These are phyloP conservation scores for Heliconius ethilla DNA, from an alignment of 2,888 invertebrate genomes.

Conservation along the genomic window DNA sequence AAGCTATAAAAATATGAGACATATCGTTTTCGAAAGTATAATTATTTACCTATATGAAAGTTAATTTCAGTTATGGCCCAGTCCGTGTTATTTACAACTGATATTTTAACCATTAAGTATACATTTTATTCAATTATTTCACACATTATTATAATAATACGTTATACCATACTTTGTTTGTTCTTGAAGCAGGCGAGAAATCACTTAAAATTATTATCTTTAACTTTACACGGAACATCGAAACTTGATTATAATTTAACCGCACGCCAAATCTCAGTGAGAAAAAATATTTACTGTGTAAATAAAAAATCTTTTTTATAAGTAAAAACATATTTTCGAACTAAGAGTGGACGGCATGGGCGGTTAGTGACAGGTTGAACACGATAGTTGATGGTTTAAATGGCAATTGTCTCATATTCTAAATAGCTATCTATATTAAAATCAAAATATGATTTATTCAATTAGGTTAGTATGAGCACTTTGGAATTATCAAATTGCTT, in stretches of 20 bases:
- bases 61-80: slow-evolving; percentile 2
- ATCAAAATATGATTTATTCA: too few species aligned
- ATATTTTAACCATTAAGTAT: slow-evolving; percentile 20
- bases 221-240: slow-evolving; percentile 16
- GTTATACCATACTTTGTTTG: slow-evolving; percentile 29
- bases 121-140: slow-evolving; percentile 27
- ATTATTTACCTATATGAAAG: background rate
- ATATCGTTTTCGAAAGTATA: slow-evolving; percentile 13
- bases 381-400: too few species aligned
- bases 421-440: too few species aligned
- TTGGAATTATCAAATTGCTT: too few species aligned
- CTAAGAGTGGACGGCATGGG: background rate
- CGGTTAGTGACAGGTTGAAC: too few species aligned
- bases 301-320: background rate
- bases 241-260: slow-evolving; percentile 32
- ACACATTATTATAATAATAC: slow-evolving; percentile 27
- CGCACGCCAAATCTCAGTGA: slow-evolving; percentile 1
- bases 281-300: slow-evolving; percentile 1
- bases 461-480: too few species aligned
- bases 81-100: slow-evolving; percentile 14
- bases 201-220: slow-evolving; percentile 33
- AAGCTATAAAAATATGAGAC: background rate
- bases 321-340: background rate
- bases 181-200: slow-evolving; percentile 31
- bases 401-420: too few species aligned